Conservation (phyloP, 1,140 invertebrate species). For the Drosophila obscura region DNA sequence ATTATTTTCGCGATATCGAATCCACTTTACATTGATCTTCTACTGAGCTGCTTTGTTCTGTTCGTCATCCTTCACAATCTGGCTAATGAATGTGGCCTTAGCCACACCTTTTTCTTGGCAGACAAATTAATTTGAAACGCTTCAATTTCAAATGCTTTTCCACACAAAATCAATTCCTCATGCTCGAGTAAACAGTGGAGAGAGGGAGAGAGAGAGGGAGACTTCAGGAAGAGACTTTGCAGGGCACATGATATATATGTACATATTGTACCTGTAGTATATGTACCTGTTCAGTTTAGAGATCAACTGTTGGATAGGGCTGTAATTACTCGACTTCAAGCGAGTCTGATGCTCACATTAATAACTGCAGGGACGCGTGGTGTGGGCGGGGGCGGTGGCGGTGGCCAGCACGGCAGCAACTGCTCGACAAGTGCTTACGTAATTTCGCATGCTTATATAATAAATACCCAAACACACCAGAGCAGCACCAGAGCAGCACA, state of each 20-base stretch:
- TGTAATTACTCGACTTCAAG: constrained; percentile 29
- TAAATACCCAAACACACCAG: constrained; percentile 42
- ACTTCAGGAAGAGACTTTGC: constrained; percentile 32
- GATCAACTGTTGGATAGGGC: constrained; percentile 19
- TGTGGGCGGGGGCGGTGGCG: not conserved
- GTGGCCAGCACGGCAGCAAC: constrained; percentile 32
- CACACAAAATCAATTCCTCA: constrained; percentile 30
- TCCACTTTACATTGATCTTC: too few species aligned
- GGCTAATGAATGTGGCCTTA: too few species aligned
- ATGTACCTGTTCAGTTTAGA: constrained; percentile 2
- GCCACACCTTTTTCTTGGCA: not conserved
- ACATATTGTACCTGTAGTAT: not conserved
- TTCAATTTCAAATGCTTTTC: constrained; percentile 5
- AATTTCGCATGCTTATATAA: constrained; percentile 64
- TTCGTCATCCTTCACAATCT: too few species aligned
- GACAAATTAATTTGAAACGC: constrained; percentile 6
- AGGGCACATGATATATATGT: not conserved
- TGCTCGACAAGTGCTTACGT: constrained; percentile 70
- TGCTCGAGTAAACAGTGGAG: constrained; percentile 11
- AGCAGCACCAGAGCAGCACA: not conserved
- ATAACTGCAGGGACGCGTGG: constrained; percentile 9
- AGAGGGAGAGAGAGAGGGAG: too few species aligned
- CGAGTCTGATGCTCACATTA: constrained; percentile 17
- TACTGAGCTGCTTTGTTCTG: too few species aligned
- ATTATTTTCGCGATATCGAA: too few species aligned